phyloP scores from a whole-genome alignment of 2,113 vertebrate species.

The Upupa epops region DNA sequence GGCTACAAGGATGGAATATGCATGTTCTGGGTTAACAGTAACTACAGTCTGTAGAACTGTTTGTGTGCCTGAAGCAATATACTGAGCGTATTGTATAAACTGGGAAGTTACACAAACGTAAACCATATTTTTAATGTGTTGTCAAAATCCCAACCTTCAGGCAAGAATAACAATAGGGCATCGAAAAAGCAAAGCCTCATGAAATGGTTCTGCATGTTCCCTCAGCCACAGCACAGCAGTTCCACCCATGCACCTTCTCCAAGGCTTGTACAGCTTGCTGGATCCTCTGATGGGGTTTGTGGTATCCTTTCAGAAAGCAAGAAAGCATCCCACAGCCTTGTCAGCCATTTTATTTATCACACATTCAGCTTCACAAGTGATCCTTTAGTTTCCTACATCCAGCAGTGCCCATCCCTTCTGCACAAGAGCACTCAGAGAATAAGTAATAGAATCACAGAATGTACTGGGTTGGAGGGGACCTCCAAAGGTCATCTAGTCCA shows the following conservation, averaged over 20 bases:
- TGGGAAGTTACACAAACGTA: constrained; percentile 12
- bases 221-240: not conserved
- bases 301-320: not conserved
- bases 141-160: constrained; percentile 34
- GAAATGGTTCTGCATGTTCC: not conserved
- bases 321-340: not conserved
- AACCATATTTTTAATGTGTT: constrained; percentile 28
- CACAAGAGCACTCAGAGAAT: fast-evolving
- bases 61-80: constrained; percentile 34
- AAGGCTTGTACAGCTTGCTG: not conserved
- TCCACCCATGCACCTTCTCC: not conserved
- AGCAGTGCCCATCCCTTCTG: not conserved
- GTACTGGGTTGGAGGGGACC: too few species aligned
- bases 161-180: constrained; percentile 10
- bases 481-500: too few species aligned
- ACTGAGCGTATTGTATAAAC: not conserved
- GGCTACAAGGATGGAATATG: not conserved
- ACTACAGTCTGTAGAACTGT: not conserved
- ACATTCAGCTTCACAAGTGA: not conserved
- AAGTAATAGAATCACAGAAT: too few species aligned
- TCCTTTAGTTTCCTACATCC: not conserved
- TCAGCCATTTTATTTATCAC: not conserved
- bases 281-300: not conserved
- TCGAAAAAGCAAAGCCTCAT: not conserved
- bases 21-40: constrained; percentile 8